Base-by-base conservation (phyloP, 2,113 vertebrate genomes). In the Cyprinodon variegatus region DNA sequence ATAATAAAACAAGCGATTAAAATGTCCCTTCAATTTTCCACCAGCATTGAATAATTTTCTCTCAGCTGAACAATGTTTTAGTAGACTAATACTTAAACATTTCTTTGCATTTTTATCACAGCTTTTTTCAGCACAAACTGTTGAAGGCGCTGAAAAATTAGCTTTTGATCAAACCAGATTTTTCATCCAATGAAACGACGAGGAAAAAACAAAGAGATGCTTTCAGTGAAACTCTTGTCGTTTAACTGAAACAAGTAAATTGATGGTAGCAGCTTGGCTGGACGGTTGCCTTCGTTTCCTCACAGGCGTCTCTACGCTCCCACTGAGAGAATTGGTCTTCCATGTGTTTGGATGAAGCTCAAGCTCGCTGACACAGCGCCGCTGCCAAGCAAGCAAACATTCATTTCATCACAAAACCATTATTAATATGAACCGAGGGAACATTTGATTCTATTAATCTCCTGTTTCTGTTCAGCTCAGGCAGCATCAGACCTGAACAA, bases 221-320 rank as follows among this genome's bases (percentile, higher is more conserved):
- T 67, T 78, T 78, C 60, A 36, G 36, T 53, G 53, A 83, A 70
- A 72, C 75, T 79, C 57, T 5, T 72, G 78, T 83, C 69, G 61
- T 83, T 82, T 79, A 77, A 68, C 71, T 20, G 79, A 79, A 2
- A 76, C 77, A 66, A 67, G 63, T 78, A 68, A 67, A 85, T 78
- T 82, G 41, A 41, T 73, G 79, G 69, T 65, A 76, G 90, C 90
- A 91, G 90, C 84, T 92, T 92, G 88, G 65, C 84, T 92, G 91
- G 89, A 91, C 38, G 67, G 20, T 61, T 90, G 91, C 89, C 91
- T 74, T 71, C 78, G 41, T 65, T 65, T 86, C 72, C 72, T 76
- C 73, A 39, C 83, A 59, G 75, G 15, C 83, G 69, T 65, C 86
- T 80, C 85, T 82, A 81, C 88, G 90, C 88, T 88, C 86, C 87